These are phyloP conservation scores for Syngnathus typhle DNA, from an alignment of 2,113 vertebrate genomes.

Conservation along the genomic window DNA sequence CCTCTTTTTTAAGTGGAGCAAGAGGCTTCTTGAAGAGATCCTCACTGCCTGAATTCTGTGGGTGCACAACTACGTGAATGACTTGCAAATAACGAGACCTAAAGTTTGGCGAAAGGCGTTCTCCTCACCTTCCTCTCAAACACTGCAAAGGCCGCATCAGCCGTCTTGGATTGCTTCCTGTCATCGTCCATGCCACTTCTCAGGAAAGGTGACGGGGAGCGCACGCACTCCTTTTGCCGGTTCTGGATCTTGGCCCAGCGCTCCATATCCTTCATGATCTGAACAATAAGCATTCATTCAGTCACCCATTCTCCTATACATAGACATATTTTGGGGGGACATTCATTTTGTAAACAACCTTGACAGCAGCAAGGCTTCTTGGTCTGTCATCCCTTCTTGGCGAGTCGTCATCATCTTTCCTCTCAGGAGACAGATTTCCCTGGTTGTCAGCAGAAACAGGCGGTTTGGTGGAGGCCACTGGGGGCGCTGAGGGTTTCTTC, in stretches of 20 bases:
- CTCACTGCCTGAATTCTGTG: slow-evolving; percentile 70
- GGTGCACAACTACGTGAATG: neutral
- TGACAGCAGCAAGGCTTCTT: slow-evolving; percentile 72
- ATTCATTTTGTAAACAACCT: slow-evolving; percentile 50
- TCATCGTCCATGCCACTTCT: slow-evolving; percentile 59
- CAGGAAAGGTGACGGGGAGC: slow-evolving; percentile 62
- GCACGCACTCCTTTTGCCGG: slow-evolving; percentile 72
- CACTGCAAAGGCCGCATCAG: slow-evolving; percentile 74
- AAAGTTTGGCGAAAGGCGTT: neutral
- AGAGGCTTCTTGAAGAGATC: slow-evolving; percentile 95
- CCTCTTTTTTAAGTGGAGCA: slow-evolving; percentile 82
- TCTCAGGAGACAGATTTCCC: slow-evolving; percentile 35
- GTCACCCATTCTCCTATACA: neutral
- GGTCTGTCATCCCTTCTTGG: slow-evolving; percentile 72
- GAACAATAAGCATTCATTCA: slow-evolving; percentile 13
- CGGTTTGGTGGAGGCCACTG: neutral
- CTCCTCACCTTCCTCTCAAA: slow-evolving; percentile 75
- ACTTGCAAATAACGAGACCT: neutral
- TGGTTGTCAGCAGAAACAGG: neutral
- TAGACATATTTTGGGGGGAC: neutral
- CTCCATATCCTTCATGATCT: slow-evolving; percentile 83
- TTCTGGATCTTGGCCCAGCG: slow-evolving; percentile 81
- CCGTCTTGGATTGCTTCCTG: slow-evolving; percentile 69
- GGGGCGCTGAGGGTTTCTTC: slow-evolving; percentile 44
- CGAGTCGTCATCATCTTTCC: slow-evolving; percentile 63